Conservation (phyloP, 2,888 invertebrate species). For the Colostygia pectinataria region DNA sequence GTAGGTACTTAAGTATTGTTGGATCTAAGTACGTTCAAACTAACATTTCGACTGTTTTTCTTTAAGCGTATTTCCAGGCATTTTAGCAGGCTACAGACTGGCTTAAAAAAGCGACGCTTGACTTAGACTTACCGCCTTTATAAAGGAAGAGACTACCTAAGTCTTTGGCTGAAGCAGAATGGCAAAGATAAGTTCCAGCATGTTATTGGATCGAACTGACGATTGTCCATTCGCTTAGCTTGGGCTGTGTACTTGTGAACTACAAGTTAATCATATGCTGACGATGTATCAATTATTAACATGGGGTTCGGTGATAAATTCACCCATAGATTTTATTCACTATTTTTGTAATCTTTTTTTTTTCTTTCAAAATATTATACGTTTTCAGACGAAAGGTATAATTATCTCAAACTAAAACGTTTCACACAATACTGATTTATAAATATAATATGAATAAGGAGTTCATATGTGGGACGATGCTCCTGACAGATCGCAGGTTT, state of each 20-base stretch:
- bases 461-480: too few relatives aligned
- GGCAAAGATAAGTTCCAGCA: constrained; percentile 34
- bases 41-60: constrained; percentile 32
- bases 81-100: constrained; percentile 28
- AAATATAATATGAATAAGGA: too few relatives aligned
- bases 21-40: constrained; percentile 18
- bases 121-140: constrained; percentile 5
- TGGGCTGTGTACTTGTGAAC: constrained; percentile 23
- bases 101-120: constrained; percentile 26
- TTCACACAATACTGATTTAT: too few relatives aligned
- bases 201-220: constrained; percentile 19
- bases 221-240: constrained; percentile 30
- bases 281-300: constrained; percentile 8
- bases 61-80: constrained; percentile 30
- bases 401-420: too few relatives aligned
- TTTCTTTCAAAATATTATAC: too few relatives aligned
- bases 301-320: too few relatives aligned
- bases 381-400: too few relatives aligned
- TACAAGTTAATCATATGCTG: constrained; percentile 4
- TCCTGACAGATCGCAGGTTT: too few relatives aligned
- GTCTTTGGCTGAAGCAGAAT: constrained; percentile 21
- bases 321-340: too few relatives aligned
- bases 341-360: too few relatives aligned
- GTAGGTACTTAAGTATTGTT: constrained; percentile 12
- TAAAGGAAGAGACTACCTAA: constrained; percentile 6